Evolutionary conservation across 2,113 vertebrate genomes (phyloP).

Genomic region (Camelus bactrianus): DNA sequence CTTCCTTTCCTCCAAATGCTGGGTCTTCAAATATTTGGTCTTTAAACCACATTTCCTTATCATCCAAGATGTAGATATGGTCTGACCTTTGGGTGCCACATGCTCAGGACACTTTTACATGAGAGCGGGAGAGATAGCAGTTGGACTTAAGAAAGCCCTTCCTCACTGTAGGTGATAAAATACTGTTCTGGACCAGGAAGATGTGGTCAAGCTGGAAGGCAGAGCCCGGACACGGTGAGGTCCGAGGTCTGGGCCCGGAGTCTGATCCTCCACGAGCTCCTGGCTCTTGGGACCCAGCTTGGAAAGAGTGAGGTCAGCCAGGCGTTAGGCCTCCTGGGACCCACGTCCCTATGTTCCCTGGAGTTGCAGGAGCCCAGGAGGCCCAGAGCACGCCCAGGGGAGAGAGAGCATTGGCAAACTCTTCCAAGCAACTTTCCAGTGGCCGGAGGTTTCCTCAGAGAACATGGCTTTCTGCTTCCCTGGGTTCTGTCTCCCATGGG

Average conservation of each 20-base stretch:
- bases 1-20: neutral
- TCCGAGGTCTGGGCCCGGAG: neutral
- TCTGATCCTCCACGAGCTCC: neutral
- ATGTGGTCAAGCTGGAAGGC: neutral
- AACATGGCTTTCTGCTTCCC: neutral
- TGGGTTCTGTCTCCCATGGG: neutral
- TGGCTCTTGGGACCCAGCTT: neutral
- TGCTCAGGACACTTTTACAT: neutral
- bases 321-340: neutral
- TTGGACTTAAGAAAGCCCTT: neutral
- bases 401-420: slow-evolving; percentile 15
- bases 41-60: neutral
- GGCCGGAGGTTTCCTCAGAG: slow-evolving; percentile 29
- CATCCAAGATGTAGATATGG: neutral
- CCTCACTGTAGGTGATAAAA: neutral
- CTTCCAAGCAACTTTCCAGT: slow-evolving; percentile 59
- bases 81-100: neutral
- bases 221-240: neutral
- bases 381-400: neutral
- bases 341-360: rapidly evolving
- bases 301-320: slow-evolving; percentile 66
- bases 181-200: too few species aligned
- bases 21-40: neutral
- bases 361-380: neutral
- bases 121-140: neutral